These are phyloP conservation scores for Cheilosia variabilis DNA, from an alignment of 2,888 invertebrate species.

Conservation along the genomic window DNA sequence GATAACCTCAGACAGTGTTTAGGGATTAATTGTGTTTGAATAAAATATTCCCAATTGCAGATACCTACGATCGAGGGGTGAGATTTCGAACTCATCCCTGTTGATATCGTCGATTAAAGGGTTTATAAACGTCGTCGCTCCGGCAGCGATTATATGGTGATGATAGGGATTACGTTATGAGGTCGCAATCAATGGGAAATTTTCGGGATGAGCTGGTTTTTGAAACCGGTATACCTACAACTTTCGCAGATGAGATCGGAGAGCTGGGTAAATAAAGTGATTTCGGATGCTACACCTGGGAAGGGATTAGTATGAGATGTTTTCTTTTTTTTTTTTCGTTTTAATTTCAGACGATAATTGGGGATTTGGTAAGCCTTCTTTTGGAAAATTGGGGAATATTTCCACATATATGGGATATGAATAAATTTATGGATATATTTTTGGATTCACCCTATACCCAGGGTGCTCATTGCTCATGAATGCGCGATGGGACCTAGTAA, in stretches of 20 bases:
- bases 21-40: constrained; percentile 74
- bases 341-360: constrained; percentile 48
- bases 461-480: background rate
- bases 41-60: constrained; percentile 64
- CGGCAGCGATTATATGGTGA: constrained; percentile 24
- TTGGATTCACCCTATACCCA: background rate
- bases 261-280: constrained; percentile 65
- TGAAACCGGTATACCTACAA: constrained; percentile 37
- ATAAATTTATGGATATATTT: constrained; percentile 29
- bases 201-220: constrained; percentile 41
- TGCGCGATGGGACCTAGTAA: constrained; percentile 11
- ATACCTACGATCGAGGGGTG: constrained; percentile 25
- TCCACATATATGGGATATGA: constrained; percentile 1
- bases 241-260: constrained; percentile 55
- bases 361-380: constrained; percentile 45
- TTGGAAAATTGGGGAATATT: background rate
- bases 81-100: constrained; percentile 41
- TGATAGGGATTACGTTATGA: constrained; percentile 60
- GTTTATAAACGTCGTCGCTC: constrained; percentile 50
- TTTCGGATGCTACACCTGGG: constrained; percentile 20
- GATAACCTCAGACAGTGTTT: constrained; percentile 62
- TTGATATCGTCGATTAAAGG: constrained; percentile 70
- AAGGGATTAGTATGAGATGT: constrained; percentile 32
- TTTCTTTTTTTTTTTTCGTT: constrained; percentile 43
- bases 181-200: constrained; percentile 64